Evolutionary conservation across 2,113 vertebrate species (phyloP).

Genomic region (Sterrhoptilus dennistouni): DNA sequence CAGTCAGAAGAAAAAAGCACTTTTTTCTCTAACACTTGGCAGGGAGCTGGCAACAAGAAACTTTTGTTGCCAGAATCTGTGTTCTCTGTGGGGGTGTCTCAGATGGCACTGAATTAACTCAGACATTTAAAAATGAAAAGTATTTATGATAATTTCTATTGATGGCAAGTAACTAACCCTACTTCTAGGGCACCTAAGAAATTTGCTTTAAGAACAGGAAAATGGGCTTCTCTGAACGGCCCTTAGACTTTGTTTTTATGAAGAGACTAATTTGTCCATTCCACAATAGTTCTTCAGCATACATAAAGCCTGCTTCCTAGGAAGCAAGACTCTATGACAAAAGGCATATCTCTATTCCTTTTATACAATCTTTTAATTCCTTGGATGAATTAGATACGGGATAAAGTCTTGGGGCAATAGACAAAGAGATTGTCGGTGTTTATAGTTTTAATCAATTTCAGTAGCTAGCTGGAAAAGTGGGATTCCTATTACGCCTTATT

Average conservation of each 20-base stretch:
- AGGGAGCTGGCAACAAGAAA: conserved; percentile 54
- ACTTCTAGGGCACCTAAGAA: conserved; percentile 32
- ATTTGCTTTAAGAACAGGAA: background rate
- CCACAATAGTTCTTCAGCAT: background rate
- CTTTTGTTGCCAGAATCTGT: conserved; percentile 55
- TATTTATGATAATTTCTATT: conserved; percentile 44
- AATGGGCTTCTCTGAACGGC: background rate
- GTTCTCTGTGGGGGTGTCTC: conserved; percentile 66
- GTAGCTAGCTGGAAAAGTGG: background rate
- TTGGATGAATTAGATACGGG: background rate
- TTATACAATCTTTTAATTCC: background rate
- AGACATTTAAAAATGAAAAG: conserved; percentile 1
- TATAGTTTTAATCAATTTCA: background rate
- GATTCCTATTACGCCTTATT: background rate
- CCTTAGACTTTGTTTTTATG: background rate
- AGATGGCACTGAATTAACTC: conserved; percentile 67
- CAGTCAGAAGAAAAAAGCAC: conserved; percentile 9
- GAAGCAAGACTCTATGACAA: background rate
- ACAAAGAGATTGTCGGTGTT: background rate
- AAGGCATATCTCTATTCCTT: background rate
- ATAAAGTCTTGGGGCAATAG: background rate
- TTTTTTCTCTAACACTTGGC: conserved; percentile 57
- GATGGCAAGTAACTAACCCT: conserved; percentile 8
- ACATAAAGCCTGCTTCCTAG: background rate
- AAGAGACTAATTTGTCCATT: background rate